Base-by-base conservation (phyloP, 1,140 invertebrate species). In the Drosophila azteca region DNA sequence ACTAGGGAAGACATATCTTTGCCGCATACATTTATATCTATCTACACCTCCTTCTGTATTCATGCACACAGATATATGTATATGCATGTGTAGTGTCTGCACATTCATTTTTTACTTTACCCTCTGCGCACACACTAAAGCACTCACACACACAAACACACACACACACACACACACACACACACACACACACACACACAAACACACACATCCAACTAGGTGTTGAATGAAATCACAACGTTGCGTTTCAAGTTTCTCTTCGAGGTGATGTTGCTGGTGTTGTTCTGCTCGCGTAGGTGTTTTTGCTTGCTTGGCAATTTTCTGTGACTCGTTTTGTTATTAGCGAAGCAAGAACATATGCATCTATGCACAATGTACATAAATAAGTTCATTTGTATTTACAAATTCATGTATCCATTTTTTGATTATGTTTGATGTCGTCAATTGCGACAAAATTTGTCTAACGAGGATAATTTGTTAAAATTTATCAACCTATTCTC, bases 351-450 rank as follows among this genome's bases (percentile, higher is more conserved):
- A 6, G 39, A 35, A 44, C 31, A 46, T 60, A 64, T 70, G 41
- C 61, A 66, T 39, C 35, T 3, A 39, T 54, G 49, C 49, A 57
- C 48, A 29, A 52, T 41, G 9, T 60, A 35, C 13, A n/a, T 71
- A 66, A n/a, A 15, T 20, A 75, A 31, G 22, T 26, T 61, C 24
- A 24, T 24, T 5, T 24, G 24, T 24, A 24, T 5, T 5, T 26
- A 26, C 5, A 5, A 0, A 26, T n/a, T 49, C 29, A 44, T 71
- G 50, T 53, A 48, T 61, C 46, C 45, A 31, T 60, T 65, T 51
- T 8, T 31, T 31, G 31, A 31, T 31, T 31, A 11, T 13, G 11
- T 39, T 39, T 39, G 4, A 39, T 39, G 11, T 39, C 11, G 35
- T 39, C 11, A 39, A 39, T 39, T 39, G 11, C 35, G 3, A 11